Evolutionary conservation across 2,797 vertebrate species (phyloP), one percentile per base, ranked within the genome.

Genomic region (Heterohyrax brucei): DNA sequence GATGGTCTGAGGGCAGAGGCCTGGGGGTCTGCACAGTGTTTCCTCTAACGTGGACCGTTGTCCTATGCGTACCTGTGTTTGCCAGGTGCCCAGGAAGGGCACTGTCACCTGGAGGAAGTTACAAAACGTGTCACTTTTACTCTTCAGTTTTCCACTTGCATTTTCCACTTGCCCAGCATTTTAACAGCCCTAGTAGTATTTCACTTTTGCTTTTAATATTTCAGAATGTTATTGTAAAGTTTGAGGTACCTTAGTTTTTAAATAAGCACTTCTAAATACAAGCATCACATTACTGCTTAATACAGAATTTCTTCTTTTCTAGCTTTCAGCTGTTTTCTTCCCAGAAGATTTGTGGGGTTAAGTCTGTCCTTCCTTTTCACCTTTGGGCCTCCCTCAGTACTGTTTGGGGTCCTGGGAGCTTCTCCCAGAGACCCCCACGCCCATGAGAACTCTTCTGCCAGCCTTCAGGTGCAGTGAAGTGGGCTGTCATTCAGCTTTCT

Each of bases 401-500:
- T 78, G 7, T 44, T 39, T 62, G 64, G 68, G 22, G 53, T 1
- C 61, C 30, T 62, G 33, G 30, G 72, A 77, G 46, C 6, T 4
- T 62, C 14, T 80, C 48, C 10, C 53, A 53, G 66, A 89, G 53
- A 28, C 24, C 2, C 14, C 46, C 30, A 16, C 46, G 13, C 64
- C 75, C 18, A 66, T 78, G 62, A n/a, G 9, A 28, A 73, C 39
- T 89, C 22, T 56, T 56, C 48, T 48, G 7, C 30, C 48, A 81
- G 30, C 44, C 89, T 90, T 48, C 3, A 1, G 46, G 22, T 14
- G 28, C 0, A 0, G 26, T 26, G 50, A 4, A 64, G 18, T 46
- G 73, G 66, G 44, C 66, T 66, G 33, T 10, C 56, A 83, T 75
- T 87, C 87, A 62, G 26, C 19, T 95, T 96, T 94, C 85, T 98